A percentile compares a stretch with the other conserved stretches of the same genome.
These are phyloP conservation scores for Telmatochromis brachygnathus DNA, from an alignment of 2,113 vertebrate genomes.

Conservation along the genomic window DNA sequence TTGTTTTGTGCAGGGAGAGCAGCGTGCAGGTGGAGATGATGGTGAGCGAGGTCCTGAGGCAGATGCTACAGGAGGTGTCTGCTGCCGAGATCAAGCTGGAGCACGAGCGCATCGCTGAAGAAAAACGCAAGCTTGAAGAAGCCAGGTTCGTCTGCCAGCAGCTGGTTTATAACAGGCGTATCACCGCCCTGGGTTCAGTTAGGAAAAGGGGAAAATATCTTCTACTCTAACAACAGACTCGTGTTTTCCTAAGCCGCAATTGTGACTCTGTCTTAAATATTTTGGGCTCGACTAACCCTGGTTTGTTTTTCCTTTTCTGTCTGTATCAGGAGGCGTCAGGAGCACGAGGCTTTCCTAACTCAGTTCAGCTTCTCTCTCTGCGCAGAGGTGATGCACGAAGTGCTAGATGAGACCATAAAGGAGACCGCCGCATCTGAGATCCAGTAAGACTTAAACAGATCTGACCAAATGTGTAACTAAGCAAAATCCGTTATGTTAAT, in stretches of 20 bases:
- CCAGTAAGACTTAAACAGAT: constrained; percentile 62
- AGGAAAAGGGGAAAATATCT: neutral
- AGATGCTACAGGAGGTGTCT: constrained; percentile 70
- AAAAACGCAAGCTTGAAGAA: constrained; percentile 77
- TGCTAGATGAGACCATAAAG: constrained; percentile 69
- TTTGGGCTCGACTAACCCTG: rapidly evolving
- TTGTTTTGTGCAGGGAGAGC: constrained; percentile 67
- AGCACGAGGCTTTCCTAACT: constrained; percentile 74
- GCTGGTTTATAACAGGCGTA: neutral
- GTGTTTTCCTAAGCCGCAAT: neutral
- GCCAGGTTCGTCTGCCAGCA: constrained; percentile 67
- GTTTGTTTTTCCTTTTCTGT: neutral
- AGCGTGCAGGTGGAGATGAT: constrained; percentile 65
- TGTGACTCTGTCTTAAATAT: neutral
- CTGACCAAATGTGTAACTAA: neutral
- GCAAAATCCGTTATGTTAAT: neutral
- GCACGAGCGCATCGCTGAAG: constrained; percentile 70
- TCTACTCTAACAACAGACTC: neutral
- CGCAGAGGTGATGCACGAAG: constrained; percentile 73
- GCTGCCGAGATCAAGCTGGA: constrained; percentile 63
- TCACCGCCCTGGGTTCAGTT: neutral
- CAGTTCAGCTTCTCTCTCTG: constrained; percentile 74
- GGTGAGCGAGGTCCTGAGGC: constrained; percentile 64
- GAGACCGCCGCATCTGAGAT: constrained; percentile 71
- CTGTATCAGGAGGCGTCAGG: constrained; percentile 71